These are phyloP conservation scores for Conus betulinus DNA, from an alignment of 1,140 invertebrate genomes.

Conservation along the genomic window DNA sequence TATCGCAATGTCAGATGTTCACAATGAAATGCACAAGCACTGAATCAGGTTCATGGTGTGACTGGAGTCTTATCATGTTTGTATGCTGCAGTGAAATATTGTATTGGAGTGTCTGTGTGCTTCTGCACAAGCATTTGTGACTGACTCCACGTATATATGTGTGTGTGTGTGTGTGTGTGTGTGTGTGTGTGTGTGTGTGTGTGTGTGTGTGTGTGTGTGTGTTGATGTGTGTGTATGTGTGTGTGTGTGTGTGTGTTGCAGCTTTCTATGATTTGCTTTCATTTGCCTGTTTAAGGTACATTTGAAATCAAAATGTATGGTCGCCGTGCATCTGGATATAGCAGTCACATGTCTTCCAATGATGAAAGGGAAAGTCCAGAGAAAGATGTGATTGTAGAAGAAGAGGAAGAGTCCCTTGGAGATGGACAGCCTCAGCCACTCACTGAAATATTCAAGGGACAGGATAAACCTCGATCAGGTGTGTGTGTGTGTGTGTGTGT, in stretches of 20 bases:
- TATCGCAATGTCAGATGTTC: too few relatives aligned
- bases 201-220: background rate
- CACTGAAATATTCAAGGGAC: conserved; percentile 40
- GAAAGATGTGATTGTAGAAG: background rate
- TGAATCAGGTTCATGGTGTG: too few relatives aligned
- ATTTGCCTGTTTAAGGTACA: background rate
- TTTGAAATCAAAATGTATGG: background rate
- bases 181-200: background rate
- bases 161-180: background rate
- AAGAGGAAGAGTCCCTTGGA: background rate
- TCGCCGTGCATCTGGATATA: background rate
- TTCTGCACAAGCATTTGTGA: background rate
- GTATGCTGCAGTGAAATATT: too few relatives aligned
- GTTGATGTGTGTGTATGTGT: background rate
- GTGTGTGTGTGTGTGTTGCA: background rate
- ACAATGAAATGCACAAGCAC: too few relatives aligned
- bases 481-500: background rate
- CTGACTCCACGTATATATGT: background rate
- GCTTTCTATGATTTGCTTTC: background rate
- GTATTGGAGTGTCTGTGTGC: too few relatives aligned
- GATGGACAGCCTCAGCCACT: background rate
- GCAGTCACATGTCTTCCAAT: conserved; percentile 1
- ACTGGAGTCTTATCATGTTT: too few relatives aligned
- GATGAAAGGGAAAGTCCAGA: conserved; percentile 14
- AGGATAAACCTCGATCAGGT: conserved; percentile 38